A percentile compares a stretch with the other conserved stretches of the same genome.
Evolutionary conservation across 2,797 vertebrate species (phyloP).

Genomic region (Esox masquinongy): DNA sequence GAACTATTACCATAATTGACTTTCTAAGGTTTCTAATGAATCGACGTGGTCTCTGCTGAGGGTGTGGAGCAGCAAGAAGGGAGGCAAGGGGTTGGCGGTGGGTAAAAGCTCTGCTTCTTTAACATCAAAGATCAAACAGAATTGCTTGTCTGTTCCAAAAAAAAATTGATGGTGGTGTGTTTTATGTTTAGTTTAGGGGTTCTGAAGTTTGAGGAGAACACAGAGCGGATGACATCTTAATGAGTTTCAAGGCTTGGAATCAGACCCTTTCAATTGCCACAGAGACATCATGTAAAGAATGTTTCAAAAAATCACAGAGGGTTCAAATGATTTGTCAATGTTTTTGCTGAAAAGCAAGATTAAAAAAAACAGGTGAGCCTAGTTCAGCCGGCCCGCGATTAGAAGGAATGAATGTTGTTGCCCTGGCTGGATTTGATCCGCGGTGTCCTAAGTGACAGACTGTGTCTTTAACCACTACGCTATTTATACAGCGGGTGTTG

Average conservation of each 20-base stretch:
- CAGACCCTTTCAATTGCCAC: slow-evolving; percentile 5
- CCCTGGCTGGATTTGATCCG: too few relatives aligned
- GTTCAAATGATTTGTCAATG: too few relatives aligned
- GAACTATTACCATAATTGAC: slow-evolving; percentile 73
- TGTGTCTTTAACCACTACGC: too few relatives aligned
- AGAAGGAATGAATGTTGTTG: too few relatives aligned
- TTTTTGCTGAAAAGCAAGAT: not conserved
- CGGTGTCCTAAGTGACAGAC: too few relatives aligned
- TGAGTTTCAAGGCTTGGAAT: slow-evolving; percentile 11
- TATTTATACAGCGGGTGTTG: too few relatives aligned
- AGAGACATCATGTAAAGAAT: not conserved
- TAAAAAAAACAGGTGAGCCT: not conserved
- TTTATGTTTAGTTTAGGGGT: slow-evolving; percentile 7
- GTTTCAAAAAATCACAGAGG: too few relatives aligned
- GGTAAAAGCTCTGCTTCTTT: slow-evolving; percentile 9
- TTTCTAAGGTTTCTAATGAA: slow-evolving; percentile 73
- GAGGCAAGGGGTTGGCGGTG: slow-evolving; percentile 23
- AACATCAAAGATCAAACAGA: slow-evolving; percentile 57
- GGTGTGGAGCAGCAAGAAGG: slow-evolving; percentile 31
- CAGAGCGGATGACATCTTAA: slow-evolving; percentile 23
- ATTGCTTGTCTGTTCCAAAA: slow-evolving; percentile 30
- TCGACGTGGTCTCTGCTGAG: slow-evolving; percentile 60
- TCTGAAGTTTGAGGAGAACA: not conserved
- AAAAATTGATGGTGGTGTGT: slow-evolving; percentile 32
- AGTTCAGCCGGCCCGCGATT: too few relatives aligned